phyloP scores from a whole-genome alignment of 1,140 invertebrate species.

The Platorchestia sp. region DNA sequence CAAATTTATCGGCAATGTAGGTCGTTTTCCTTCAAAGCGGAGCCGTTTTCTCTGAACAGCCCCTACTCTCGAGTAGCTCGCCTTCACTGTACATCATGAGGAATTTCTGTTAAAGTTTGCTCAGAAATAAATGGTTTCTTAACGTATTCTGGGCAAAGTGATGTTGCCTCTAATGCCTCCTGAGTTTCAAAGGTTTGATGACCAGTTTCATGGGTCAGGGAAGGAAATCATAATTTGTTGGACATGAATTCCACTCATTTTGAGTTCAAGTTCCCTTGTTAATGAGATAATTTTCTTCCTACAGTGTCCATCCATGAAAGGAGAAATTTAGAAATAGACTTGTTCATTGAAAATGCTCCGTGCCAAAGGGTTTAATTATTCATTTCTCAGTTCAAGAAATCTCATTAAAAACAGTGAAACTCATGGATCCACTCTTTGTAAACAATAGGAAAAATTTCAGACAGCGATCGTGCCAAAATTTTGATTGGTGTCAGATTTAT shows the following conservation, averaged over 20 bases:
- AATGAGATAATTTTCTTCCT: background rate
- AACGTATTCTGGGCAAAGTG: background rate
- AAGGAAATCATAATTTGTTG: background rate
- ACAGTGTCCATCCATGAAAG: too few relatives aligned
- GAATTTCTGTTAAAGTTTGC: background rate
- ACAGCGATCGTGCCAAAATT: too few relatives aligned
- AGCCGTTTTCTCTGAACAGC: background rate
- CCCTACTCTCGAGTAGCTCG: background rate
- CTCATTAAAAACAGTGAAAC: too few relatives aligned
- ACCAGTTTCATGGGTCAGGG: background rate
- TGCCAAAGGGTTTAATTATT: too few relatives aligned
- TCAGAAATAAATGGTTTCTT: background rate
- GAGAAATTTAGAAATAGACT: too few relatives aligned
- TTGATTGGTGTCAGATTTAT: too few relatives aligned
- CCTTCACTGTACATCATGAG: background rate
- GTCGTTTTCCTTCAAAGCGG: background rate
- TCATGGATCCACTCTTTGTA: too few relatives aligned
- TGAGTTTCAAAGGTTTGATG: background rate
- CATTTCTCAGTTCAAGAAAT: too few relatives aligned
- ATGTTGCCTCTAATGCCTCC: background rate
- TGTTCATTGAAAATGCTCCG: too few relatives aligned
- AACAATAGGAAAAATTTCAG: too few relatives aligned
- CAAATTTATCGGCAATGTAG: background rate
- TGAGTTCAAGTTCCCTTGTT: background rate
- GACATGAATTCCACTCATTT: background rate